Percentiles rank a stretch among this genome's conserved stretches.
These are phyloP conservation scores for Lepilemur septentrionalis DNA, from an alignment of 2,797 vertebrate genomes.

Conservation along the genomic window DNA sequence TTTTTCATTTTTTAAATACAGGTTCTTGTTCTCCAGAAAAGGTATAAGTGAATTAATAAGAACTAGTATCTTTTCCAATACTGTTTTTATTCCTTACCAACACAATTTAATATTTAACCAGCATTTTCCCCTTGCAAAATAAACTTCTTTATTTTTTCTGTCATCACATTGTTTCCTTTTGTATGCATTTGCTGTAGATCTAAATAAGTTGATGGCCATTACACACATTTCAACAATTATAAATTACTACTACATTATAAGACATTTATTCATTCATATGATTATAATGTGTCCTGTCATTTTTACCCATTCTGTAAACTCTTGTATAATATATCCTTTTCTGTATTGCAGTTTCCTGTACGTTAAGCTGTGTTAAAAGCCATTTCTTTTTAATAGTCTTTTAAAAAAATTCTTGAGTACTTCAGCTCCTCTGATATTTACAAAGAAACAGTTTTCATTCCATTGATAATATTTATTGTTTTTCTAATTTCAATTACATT, in stretches of 20 bases:
- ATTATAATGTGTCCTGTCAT: neutral
- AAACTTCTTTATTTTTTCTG: neutral
- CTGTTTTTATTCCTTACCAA: neutral
- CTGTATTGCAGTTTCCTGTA: neutral
- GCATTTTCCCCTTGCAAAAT: neutral
- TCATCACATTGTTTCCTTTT: neutral
- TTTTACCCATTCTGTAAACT: constrained; percentile 26
- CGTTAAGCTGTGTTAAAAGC: neutral
- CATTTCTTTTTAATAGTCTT: neutral
- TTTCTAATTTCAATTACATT: constrained; percentile 15
- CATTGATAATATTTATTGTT: neutral
- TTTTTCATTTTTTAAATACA: neutral
- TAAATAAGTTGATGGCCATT: constrained; percentile 10
- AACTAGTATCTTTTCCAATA: neutral
- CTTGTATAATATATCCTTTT: neutral
- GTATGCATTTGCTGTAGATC: neutral
- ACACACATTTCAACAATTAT: neutral
- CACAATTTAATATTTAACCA: neutral
- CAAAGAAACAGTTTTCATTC: neutral
- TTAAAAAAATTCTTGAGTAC: neutral
- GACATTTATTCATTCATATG: neutral
- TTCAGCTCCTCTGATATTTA: constrained; percentile 9
- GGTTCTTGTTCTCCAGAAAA: neutral
- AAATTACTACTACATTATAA: neutral
- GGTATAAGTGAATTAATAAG: neutral